Evolutionary conservation across 2,888 invertebrate species (phyloP).

Genomic region (Lapara coniferarum): DNA sequence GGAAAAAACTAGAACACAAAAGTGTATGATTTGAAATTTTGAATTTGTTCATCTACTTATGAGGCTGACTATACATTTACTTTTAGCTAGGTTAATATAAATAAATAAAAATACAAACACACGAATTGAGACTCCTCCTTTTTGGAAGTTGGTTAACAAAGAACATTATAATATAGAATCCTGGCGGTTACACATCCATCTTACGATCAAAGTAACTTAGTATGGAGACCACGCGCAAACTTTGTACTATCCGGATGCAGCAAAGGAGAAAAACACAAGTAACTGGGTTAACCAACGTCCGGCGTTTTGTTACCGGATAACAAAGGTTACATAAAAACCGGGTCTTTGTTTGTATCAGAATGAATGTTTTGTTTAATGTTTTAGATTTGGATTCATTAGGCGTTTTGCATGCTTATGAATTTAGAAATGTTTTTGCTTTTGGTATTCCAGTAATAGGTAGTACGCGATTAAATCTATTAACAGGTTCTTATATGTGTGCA

Average conservation of each 20-base stretch:
- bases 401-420: not conserved
- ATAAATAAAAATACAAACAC: no score
- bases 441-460: no score
- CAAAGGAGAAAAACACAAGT: constrained; percentile 11
- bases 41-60: no score
- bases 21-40: no score
- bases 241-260: not conserved
- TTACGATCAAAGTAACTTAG: not conserved
- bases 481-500: no score
- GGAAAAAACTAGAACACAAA: no score
- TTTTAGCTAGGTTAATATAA: no score
- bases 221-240: constrained; percentile 10
- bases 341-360: not conserved
- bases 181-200: not conserved
- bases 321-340: constrained; percentile 16
- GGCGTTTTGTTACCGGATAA: constrained; percentile 14
- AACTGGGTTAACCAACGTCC: constrained; percentile 17
- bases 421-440: no score
- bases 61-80: no score
- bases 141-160: not conserved
- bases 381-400: not conserved
- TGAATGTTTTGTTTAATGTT: not conserved
- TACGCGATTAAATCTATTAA: no score
- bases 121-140: no score
- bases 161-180: not conserved